Evolutionary conservation across 2,797 vertebrate genomes (phyloP), one percentile per base, ranked within the genome.

Genomic region (Benthosema pterotum): DNA sequence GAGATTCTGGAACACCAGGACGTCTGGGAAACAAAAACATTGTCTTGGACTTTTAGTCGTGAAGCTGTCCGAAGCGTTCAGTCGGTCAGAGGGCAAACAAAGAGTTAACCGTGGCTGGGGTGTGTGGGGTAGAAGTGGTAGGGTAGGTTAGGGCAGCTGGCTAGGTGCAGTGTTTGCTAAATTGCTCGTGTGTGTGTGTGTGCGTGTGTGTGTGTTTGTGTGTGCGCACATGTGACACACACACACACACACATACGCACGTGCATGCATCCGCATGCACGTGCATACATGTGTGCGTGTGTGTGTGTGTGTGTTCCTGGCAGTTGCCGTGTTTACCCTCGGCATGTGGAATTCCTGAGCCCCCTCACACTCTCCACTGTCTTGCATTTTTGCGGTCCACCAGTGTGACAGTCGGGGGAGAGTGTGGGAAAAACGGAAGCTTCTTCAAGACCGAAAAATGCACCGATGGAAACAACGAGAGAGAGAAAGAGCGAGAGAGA

Each of bases 391-490:
- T 97, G 95, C 88, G 95, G 96, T 95, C 91, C 93, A 93, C 92
- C 91, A 93, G 90, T 94, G 92, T 96, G 95, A 97, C 95, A 95
- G 95, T 96, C 95, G 94, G 91, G 93, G 93, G 93, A 93, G 94
- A 98, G 95, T 97, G 95, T 98, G 96, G 95, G 96, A 97, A 97
- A 96, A 97, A 95, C 94, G 93, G 95, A 97, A 96, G 94, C 94
- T 90, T 89, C 92, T 90, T 89, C 92, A 83, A 91, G 91, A 92
- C 90, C 92, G n/a, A 94, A 95, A 95, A 95, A 95, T 94, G 94
- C 90, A 90, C 90, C 61, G 90, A 93, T 94, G 92, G 90, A 93
- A 94, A 91, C 83, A 77, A 90, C 87, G 86, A 85, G 85, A 87
- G 69, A 69, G 83, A 80, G 82, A 75, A 87, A 89, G 78, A 80